Conservation (phyloP, 35 echinoderm and acorn worm species). For the Ptychodera flava region DNA sequence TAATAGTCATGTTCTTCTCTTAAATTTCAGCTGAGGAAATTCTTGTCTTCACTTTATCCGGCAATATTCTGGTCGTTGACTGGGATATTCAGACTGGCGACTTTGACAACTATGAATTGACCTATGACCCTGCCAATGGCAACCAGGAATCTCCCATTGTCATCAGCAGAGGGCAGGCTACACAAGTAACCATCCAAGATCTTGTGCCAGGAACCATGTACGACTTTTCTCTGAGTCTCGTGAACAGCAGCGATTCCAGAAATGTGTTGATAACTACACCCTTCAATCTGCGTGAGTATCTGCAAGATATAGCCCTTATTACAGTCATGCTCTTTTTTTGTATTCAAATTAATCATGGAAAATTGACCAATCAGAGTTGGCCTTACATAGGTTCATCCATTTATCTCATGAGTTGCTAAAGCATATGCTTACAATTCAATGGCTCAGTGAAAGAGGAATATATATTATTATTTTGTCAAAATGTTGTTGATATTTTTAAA, state of each 20-base stretch:
- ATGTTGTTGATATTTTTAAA: too few species aligned
- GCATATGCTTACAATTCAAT: too few species aligned
- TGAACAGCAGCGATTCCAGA: background rate
- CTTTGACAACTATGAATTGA: background rate
- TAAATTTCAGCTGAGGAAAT: background rate
- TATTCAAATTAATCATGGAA: too few species aligned
- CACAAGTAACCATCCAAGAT: background rate
- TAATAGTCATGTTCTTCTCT: too few species aligned
- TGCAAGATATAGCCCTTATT: too few species aligned
- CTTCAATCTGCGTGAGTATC: background rate
- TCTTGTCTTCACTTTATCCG: background rate
- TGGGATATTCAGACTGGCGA: slow-evolving; percentile 1
- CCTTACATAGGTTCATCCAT: too few species aligned
- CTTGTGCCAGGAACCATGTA: slow-evolving; percentile 42
- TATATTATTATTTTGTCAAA: too few species aligned
- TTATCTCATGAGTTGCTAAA: too few species aligned
- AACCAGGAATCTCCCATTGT: background rate
- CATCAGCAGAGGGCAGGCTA: background rate
- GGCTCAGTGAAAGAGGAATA: too few species aligned
- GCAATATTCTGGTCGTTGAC: background rate
- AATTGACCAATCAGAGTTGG: too few species aligned
- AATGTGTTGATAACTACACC: background rate
- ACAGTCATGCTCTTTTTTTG: too few species aligned
- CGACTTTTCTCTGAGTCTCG: background rate
- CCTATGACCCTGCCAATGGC: slow-evolving; percentile 11